Base-by-base conservation (phyloP, 1,140 invertebrate genomes). In the Ridgeia piscesae region DNA sequence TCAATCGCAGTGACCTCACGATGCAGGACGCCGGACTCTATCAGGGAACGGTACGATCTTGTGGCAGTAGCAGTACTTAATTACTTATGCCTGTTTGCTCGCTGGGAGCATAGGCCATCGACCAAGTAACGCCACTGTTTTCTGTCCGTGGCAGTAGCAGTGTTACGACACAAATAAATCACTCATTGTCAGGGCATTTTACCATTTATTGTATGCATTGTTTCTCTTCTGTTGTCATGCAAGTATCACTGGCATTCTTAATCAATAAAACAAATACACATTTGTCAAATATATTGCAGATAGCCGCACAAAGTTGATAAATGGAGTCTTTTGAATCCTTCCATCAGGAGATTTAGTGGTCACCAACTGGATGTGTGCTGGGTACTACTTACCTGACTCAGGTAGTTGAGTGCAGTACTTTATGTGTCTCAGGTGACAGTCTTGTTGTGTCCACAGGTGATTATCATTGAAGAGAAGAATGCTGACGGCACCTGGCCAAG, bases 401-500 rank as follows among this genome's bases (percentile, higher is more conserved):
- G 58, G 8, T 77, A 31, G 58, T 77, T 77, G 58, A 77, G 8
- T 77, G 58, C 58, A 77, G 58, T 77, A 77, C 8, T 31, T 21
- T 77, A 21, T 77, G 58, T 14, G 58, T 77, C 58, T 77, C 58
- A 17, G 14, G 58, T 77, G 58, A 77, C 58, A 17, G 1, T 42
- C 42, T 42, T 77, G 58, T 77, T 77, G 58, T 31, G 27, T 77
- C 58, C 27, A n/a, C 91, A 95, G 95, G 94, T 96, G 27, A 95
- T 96, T 35, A 95, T 96, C 4, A 95, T 96, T 92, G 96, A 96
- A 94, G 94, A 95, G 50, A 95, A 95, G 92, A 96, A 96, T 94
- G 95, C 95, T 35, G 96, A 97, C 95, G 96, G 96, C 35, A 96
- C 96, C 9, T 97, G 96, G 96, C 96, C 96, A 35, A 94, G 96